Evolutionary conservation across 2,797 vertebrate genomes (phyloP), one percentile per base, ranked within the genome.

Genomic region (Silurus aristotelis): DNA sequence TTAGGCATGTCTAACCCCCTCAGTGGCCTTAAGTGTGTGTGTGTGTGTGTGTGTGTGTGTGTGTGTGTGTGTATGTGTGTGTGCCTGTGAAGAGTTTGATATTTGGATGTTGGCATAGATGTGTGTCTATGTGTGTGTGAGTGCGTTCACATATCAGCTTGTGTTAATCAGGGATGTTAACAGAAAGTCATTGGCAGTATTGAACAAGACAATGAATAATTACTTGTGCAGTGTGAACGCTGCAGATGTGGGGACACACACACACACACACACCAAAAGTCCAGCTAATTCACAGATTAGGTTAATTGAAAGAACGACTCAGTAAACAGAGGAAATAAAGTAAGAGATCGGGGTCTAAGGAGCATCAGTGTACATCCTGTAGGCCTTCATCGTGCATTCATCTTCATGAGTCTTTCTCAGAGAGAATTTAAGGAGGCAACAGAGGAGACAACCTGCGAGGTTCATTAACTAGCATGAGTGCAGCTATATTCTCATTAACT

Each of bases 231-330:
- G 75, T 46, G 13, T 31, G 61, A 84, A 77, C 19, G 0, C n/a
- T 38, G 61, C 68, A 83, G 73, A 61, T 81, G 70, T 75, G n/a
- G n/a, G 58, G 67, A 70, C 58, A 58, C 75, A 79, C 60, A 71
- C 68, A 78, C 71, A 82, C 70, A 84, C 77, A 83, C 80, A 70
- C 83, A 75, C 25, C 20, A 64, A 84, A 84, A 86, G 84, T 48
- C 81, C 43, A 61, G 72, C 83, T 87, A 88, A 91, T 89, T 88
- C 85, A 88, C 81, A 70, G 25, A 70, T 82, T 79, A 61, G 75
- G 75, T 72, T 43, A 84, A 88, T 66, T 80, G 31, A 85, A 82
- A 84, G 64, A 80, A 84, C 3, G 8, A 77, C 6, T 61, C 52
- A 20, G 1, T 38, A 70, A 46, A 19, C 20, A 58, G 73, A 85